Percentiles rank a stretch among this genome's conserved stretches.
Conservation (phyloP, 2,797 vertebrate species). For the Chlorospingus flavigularis region DNA sequence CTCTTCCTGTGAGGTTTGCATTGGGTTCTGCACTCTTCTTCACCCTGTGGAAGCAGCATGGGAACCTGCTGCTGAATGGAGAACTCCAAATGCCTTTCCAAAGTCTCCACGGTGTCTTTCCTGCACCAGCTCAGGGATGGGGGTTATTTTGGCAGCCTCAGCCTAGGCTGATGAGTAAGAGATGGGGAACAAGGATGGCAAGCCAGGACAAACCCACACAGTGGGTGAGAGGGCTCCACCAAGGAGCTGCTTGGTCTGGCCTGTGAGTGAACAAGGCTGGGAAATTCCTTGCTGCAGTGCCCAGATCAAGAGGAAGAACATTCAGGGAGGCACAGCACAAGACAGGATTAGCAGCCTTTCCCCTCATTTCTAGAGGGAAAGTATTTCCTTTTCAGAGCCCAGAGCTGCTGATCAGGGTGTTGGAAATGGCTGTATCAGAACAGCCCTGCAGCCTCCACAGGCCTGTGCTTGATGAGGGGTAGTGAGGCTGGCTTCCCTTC, state of each 20-base stretch:
- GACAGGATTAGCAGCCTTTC: background rate
- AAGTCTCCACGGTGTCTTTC: background rate
- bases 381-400: background rate
- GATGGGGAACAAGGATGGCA: background rate
- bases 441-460: background rate
- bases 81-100: background rate
- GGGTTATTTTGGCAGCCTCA: background rate
- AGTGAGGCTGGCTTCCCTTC: background rate
- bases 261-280: background rate
- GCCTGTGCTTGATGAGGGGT: accelerated
- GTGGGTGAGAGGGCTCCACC: background rate
- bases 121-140: background rate
- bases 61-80: background rate
- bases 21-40: background rate
- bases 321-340: too few species aligned
- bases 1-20: background rate
- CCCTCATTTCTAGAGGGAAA: background rate
- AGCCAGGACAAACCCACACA: background rate
- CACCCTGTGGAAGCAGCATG: background rate
- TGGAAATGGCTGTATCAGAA: background rate
- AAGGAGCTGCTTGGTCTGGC: background rate
- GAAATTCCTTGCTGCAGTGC: background rate
- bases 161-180: accelerated
- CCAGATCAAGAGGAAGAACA: background rate
- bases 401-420: background rate